A percentile compares a stretch with the other conserved stretches of the same genome.
Evolutionary conservation across 2,113 vertebrate genomes (phyloP).

Genomic region (Pardalotus punctatus): DNA sequence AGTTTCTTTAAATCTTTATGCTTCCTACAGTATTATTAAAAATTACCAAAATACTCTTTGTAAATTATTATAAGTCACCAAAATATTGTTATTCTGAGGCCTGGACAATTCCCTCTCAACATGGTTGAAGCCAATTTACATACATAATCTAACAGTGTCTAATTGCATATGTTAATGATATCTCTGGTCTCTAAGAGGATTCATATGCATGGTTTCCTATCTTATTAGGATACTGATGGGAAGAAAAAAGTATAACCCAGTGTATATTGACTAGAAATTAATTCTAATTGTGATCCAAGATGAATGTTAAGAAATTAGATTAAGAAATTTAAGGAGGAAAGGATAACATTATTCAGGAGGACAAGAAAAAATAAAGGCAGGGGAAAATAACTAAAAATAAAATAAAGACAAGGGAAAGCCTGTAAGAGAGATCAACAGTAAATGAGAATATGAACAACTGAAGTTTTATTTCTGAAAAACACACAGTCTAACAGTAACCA

Average conservation of each 20-base stretch:
- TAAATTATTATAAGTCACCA: background rate
- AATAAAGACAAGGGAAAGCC: background rate
- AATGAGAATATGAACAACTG: background rate
- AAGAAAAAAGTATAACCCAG: background rate
- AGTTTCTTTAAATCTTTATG: background rate
- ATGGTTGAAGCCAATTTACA: background rate
- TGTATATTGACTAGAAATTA: background rate
- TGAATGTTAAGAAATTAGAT: background rate
- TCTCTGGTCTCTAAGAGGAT: background rate
- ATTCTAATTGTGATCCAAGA: background rate
- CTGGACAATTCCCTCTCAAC: background rate
- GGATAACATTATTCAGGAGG: background rate
- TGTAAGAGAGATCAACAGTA: background rate
- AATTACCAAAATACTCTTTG: background rate
- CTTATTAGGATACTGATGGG: background rate
- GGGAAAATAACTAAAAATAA: background rate
- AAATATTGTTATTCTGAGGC: background rate
- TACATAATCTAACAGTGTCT: background rate
- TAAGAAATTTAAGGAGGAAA: background rate
- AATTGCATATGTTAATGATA: background rate
- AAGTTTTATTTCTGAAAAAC: background rate
- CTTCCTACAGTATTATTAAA: background rate
- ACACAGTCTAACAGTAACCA: rapidly evolving
- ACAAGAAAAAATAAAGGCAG: background rate
- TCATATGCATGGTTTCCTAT: background rate